A percentile compares a stretch with the other conserved stretches of the same genome.
Evolutionary conservation across 92 coral and sea anemone species (phyloP).

Genomic region (Anthopleura xanthogrammica): DNA sequence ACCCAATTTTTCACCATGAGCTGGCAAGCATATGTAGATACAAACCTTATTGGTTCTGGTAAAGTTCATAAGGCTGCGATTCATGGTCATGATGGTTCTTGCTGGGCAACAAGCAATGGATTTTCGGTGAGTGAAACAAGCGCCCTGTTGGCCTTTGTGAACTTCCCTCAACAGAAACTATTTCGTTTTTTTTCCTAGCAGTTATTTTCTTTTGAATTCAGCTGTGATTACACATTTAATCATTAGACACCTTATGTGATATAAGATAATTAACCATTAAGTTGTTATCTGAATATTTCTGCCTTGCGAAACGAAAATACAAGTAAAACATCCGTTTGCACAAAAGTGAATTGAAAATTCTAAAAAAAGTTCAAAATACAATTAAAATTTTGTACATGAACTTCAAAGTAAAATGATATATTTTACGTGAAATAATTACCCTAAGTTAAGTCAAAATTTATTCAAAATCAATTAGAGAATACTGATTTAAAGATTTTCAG

Average conservation of each 20-base stretch:
- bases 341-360: neutral
- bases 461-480: neutral
- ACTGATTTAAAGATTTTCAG: neutral
- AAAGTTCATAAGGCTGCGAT: constrained; percentile 73
- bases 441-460: neutral
- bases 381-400: neutral
- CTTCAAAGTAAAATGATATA: neutral
- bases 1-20: constrained; percentile 48
- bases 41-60: constrained; percentile 63
- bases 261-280: neutral
- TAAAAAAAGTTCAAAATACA: neutral
- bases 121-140: constrained; percentile 54
- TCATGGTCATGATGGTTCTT: constrained; percentile 69
- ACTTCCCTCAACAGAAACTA: neutral
- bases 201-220: neutral
- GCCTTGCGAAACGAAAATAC: neutral
- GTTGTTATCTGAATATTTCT: constrained; percentile 1
- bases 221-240: neutral
- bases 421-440: neutral
- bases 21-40: constrained; percentile 82
- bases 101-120: constrained; percentile 74
- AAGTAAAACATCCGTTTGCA: neutral
- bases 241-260: neutral
- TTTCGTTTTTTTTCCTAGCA: neutral
- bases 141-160: neutral